These are phyloP conservation scores for Mythimna impura DNA, from an alignment of 2,888 invertebrate species.

Conservation along the genomic window DNA sequence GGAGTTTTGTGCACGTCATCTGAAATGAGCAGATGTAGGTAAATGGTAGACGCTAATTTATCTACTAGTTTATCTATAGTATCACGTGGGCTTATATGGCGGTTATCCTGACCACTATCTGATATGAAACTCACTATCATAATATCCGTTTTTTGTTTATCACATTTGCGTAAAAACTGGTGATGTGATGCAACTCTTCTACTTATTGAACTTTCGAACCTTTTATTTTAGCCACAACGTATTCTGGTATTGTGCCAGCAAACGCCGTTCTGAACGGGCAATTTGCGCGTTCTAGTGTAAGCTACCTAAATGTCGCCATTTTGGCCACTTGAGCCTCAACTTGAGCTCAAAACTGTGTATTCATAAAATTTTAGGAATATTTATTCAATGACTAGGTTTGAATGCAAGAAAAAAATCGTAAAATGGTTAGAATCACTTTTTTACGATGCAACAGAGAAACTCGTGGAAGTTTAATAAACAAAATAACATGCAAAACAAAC, in stretches of 20 bases:
- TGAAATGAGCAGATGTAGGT: conserved; percentile 59
- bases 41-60: conserved; percentile 13
- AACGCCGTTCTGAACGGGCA: no score
- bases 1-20: conserved; percentile 84
- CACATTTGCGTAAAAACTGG: conserved; percentile 16
- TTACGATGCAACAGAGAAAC: no score
- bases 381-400: no score
- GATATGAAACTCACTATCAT: conserved; percentile 28
- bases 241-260: not conserved
- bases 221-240: not conserved
- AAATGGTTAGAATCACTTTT: no score
- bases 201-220: not conserved
- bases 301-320: no score
- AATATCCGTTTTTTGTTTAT: conserved; percentile 28
- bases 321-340: no score
- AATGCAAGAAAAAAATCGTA: no score
- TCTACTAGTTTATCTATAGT: conserved; percentile 16
- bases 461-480: no score
- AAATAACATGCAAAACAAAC: no score
- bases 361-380: no score
- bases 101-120: conserved; percentile 39
- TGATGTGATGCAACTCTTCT: conserved; percentile 2
- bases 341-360: no score
- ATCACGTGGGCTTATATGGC: conserved; percentile 19
- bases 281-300: no score